Base-by-base conservation (phyloP, 2,113 vertebrate genomes). In the Tachuris rubrigastra region DNA sequence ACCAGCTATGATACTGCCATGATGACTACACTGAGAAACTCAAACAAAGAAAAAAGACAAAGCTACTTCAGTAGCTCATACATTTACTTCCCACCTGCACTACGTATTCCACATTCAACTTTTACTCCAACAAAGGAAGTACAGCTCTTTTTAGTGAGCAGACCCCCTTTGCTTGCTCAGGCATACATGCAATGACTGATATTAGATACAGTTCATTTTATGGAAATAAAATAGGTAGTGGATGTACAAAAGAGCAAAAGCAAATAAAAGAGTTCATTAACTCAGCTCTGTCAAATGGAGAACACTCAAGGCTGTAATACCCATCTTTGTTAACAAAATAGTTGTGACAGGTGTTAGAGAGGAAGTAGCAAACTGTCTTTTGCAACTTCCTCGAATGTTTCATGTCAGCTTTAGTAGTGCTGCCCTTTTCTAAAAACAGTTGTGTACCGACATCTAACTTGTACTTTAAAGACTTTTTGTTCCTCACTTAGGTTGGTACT, bases 111-210 rank as follows among this genome's bases (percentile, higher is more conserved):
- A 65, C 17, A 22, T 0, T 1, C 1, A 69, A 58, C 22, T 84
- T 87, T 18, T 20, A 87, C n/a, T 74, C 15, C 27, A 81, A 35
- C 1, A 0, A 65, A 83, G 22, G 46, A 65, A 65, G 22, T 6
- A 68, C 33, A 76, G n/a, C 20, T 63, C 11, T 46, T 59, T 52
- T 56, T 28, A 53, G 35, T 68, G 55, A 84, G 30, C 20, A 67
- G 2, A 63, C 39, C 17, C 22, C 44, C 63, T 75, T 13, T 37
- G 25, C 59, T 81, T 89, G 12, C n/a, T 87, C 31, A 73, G 42
- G n/a, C 19, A 65, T 4, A 42, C 20, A 46, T 0, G 2, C 4
- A 91, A 59, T 1, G 2, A 13, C 21, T 59, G 23, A 28, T 55
- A 66, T 0, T 21, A 71, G 41, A 60, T 10, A 60, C 15, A 53